Percentiles rank a stretch among this genome's conserved stretches.
Evolutionary conservation across 2,888 invertebrate genomes (phyloP).

Genomic region (Isoperla grammatica): DNA sequence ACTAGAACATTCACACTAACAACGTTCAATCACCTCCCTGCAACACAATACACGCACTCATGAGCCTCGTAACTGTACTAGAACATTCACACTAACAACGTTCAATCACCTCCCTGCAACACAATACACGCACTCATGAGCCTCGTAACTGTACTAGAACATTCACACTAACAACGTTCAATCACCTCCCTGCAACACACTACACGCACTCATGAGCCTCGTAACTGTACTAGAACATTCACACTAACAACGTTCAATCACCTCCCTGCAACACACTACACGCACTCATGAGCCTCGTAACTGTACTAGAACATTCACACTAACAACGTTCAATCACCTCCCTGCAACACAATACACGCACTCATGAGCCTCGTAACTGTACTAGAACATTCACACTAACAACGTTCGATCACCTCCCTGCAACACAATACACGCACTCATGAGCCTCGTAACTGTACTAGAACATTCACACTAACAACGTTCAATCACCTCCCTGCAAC

Average conservation of each 20-base stretch:
- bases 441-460: too few species aligned
- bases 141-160: too few species aligned
- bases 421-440: constrained; percentile 36
- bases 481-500: constrained; percentile 89
- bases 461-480: constrained; percentile 49
- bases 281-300: too few species aligned
- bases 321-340: constrained; percentile 89
- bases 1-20: too few species aligned
- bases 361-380: too few species aligned
- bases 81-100: constrained; percentile 49
- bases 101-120: constrained; percentile 89
- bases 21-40: constrained; percentile 95
- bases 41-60: constrained; percentile 36
- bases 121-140: too few species aligned
- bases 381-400: too few species aligned
- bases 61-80: too few species aligned
- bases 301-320: too few species aligned
- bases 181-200: constrained; percentile 79
- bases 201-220: too few species aligned
- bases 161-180: constrained; percentile 59
- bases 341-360: constrained; percentile 49
- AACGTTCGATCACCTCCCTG: constrained; percentile 95
- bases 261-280: constrained; percentile 64
- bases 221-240: too few species aligned
- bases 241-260: constrained; percentile 72